phyloP scores from a whole-genome alignment of 2,888 invertebrate species.

The Dorcus hopei region DNA sequence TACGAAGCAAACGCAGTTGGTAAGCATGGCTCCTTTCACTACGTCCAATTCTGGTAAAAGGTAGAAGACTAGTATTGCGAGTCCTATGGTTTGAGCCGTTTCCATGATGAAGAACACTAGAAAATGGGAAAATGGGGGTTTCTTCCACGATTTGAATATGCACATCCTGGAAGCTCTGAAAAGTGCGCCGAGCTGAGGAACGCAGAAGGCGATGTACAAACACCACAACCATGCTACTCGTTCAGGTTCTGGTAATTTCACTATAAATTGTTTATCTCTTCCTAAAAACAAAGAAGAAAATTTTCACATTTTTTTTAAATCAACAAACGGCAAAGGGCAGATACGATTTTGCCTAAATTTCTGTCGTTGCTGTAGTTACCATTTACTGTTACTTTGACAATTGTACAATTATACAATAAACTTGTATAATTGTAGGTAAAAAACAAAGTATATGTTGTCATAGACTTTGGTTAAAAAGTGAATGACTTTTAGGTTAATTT shows the following conservation, averaged over 20 bases:
- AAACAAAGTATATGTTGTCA: no score
- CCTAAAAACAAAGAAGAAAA: constrained; percentile 54
- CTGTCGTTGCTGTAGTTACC: no score
- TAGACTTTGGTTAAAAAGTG: no score
- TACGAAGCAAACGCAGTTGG: constrained; percentile 90
- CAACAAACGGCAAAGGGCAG: not conserved
- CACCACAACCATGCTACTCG: constrained; percentile 93
- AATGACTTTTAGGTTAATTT: no score
- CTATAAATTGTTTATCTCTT: constrained; percentile 82
- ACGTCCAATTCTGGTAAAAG: constrained; percentile 91
- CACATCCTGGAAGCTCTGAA: constrained; percentile 84
- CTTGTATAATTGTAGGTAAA: no score
- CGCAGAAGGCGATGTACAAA: constrained; percentile 78
- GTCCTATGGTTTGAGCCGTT: constrained; percentile 82
- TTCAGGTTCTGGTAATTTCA: constrained; percentile 78
- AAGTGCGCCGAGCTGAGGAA: constrained; percentile 85
- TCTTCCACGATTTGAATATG: constrained; percentile 83
- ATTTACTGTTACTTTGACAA: no score
- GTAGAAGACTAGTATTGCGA: constrained; percentile 81
- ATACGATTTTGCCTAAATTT: no score
- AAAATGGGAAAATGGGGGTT: constrained; percentile 64
- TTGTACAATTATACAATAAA: no score
- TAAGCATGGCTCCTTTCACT: constrained; percentile 92
- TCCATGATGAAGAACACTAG: constrained; percentile 78
- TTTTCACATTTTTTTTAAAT: not conserved